Conservation (phyloP, 2,888 invertebrate genomes). For the Ichneumoninae sp. region DNA sequence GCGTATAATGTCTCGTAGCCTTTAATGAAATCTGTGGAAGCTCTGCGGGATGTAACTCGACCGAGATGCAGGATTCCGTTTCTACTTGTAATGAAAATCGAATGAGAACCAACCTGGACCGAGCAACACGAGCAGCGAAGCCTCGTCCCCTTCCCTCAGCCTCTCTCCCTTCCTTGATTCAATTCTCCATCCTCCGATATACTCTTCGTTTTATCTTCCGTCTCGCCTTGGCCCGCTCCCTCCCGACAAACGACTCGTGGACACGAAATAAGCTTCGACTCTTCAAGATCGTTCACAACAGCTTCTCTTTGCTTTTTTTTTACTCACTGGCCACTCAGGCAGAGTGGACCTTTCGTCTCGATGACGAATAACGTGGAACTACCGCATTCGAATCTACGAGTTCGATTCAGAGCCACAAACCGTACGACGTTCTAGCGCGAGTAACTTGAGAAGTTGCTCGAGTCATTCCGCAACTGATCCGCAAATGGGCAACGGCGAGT, state of each 20-base stretch:
- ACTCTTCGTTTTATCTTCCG: constrained; percentile 12
- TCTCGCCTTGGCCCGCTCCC: constrained; percentile 6
- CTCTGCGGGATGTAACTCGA: constrained; percentile 5
- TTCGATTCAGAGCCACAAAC: neutral
- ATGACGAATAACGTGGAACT: constrained; percentile 35
- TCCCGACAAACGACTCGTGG: constrained; percentile 29
- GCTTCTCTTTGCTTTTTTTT: neutral
- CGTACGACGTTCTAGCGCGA: neutral
- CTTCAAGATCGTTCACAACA: constrained; percentile 18
- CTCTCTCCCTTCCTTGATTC: constrained; percentile 44
- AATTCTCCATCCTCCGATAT: constrained; percentile 44
- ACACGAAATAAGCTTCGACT: constrained; percentile 10
- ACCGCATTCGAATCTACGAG: neutral
- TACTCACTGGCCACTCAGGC: constrained; percentile 37
- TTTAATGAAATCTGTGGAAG: neutral
- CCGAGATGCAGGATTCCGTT: constrained; percentile 7
- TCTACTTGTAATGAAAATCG: constrained; percentile 37
- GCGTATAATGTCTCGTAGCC: neutral
- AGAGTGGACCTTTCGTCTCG: constrained; percentile 12
- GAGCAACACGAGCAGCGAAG: constrained; percentile 23
- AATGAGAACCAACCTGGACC: constrained; percentile 54
- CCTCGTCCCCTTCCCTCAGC: constrained; percentile 18
- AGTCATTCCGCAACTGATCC: neutral
- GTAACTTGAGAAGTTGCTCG: neutral
- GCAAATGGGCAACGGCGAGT: neutral